These are phyloP conservation scores for Rafetus swinhoei DNA, from an alignment of 2,113 vertebrate species.

Conservation along the genomic window DNA sequence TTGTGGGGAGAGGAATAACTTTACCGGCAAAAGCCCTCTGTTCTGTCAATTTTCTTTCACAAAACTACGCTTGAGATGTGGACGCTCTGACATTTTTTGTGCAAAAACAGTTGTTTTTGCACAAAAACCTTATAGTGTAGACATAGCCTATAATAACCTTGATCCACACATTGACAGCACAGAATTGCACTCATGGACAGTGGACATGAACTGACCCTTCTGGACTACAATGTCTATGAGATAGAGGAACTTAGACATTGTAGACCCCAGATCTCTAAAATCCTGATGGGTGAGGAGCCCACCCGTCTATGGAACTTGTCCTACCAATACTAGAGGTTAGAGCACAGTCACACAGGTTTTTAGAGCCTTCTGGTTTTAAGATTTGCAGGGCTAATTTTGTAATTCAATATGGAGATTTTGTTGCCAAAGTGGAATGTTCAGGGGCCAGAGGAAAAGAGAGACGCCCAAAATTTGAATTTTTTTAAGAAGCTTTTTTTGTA, in stretches of 20 bases:
- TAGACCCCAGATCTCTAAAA: not conserved
- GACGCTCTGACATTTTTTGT: no score
- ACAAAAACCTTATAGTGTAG: no score
- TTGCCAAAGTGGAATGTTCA: conserved; percentile 33
- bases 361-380: not conserved
- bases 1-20: no score
- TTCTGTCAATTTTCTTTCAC: no score
- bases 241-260: not conserved
- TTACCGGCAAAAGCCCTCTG: no score
- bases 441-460: not conserved
- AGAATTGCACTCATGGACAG: not conserved
- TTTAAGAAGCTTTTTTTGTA: conserved; percentile 19
- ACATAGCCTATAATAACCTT: not conserved
- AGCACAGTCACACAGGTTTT: not conserved
- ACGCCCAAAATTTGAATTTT: not conserved
- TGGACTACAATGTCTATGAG: not conserved
- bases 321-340: not conserved
- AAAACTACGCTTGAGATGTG: no score
- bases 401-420: conserved; percentile 22
- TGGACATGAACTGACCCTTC: not conserved
- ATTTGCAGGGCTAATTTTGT: rapidly evolving
- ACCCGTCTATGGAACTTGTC: not conserved
- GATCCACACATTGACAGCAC: not conserved
- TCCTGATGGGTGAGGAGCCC: not conserved
- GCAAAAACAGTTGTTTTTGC: no score